Conservation (phyloP, 2,797 vertebrate genomes). For the Channallabes apus region DNA sequence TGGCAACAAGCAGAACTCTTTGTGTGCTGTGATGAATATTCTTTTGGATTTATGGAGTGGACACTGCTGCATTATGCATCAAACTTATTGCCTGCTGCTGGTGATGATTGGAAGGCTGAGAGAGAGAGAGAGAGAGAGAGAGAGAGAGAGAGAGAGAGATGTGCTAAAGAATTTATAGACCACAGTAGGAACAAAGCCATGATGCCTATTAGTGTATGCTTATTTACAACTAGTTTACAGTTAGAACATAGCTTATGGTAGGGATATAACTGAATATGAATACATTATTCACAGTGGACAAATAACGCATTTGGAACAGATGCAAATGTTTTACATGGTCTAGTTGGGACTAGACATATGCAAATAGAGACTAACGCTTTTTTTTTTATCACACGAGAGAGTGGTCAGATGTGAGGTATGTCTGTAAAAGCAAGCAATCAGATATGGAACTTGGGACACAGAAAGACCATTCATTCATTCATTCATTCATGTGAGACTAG, state of each 20-base stretch:
- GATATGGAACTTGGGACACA: neutral
- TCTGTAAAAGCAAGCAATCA: neutral
- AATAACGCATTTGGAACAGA: neutral
- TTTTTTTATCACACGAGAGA: neutral
- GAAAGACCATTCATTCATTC: neutral
- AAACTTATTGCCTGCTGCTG: conserved; percentile 29
- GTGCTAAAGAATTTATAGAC: conserved; percentile 37
- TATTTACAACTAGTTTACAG: neutral
- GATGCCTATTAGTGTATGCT: neutral
- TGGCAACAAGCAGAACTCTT: conserved; percentile 34
- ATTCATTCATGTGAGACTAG: neutral
- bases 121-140: neutral
- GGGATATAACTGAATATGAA: neutral
- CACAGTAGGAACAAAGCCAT: neutral
- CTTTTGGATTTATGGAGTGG: conserved; percentile 48
- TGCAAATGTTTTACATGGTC: neutral
- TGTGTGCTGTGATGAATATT: conserved; percentile 31
- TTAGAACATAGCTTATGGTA: neutral
- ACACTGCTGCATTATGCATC: conserved; percentile 49
- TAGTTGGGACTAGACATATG: neutral
- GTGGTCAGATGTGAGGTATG: neutral
- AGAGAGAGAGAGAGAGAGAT: neutral
- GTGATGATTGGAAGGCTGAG: conserved; percentile 26
- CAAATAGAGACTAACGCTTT: neutral
- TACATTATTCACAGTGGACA: neutral